These are phyloP conservation scores for Lepidochrysops patricia DNA, from an alignment of 2,888 invertebrate genomes.

Conservation along the genomic window DNA sequence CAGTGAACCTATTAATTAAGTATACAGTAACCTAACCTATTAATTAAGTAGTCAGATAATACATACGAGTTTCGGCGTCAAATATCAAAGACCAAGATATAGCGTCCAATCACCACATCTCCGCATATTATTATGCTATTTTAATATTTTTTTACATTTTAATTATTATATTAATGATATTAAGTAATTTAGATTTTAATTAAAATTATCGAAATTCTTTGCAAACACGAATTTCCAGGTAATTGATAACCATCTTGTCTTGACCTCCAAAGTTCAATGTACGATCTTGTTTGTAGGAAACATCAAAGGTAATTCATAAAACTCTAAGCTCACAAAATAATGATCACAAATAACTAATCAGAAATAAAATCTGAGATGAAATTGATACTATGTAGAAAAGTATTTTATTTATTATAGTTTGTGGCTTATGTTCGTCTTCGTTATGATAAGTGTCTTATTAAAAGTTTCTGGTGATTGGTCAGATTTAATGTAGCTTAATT, in stretches of 20 bases:
- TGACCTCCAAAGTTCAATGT: not conserved
- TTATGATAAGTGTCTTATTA: not conserved
- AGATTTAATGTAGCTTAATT: not conserved
- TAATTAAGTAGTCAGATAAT: too few species aligned
- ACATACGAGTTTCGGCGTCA: not conserved
- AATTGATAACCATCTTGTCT: not conserved
- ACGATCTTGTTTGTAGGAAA: not conserved
- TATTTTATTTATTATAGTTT: not conserved
- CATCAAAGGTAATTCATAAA: not conserved
- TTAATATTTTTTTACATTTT: not conserved
- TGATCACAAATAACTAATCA: not conserved
- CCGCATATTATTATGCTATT: not conserved
- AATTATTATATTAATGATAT: not conserved
- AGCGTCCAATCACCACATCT: not conserved
- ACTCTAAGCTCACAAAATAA: not conserved
- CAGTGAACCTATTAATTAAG: not conserved
- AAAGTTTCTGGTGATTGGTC: not conserved
- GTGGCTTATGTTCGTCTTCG: not conserved
- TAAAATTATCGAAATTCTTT: not conserved
- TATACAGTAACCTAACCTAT: too few species aligned
- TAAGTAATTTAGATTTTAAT: not conserved
- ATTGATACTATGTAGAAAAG: not conserved
- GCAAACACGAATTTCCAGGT: not conserved
- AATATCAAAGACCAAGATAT: not conserved
- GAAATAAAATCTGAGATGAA: slow-evolving; percentile 3